Conservation (phyloP, 2,797 vertebrate genomes). For the Enteromius viviparus region DNA sequence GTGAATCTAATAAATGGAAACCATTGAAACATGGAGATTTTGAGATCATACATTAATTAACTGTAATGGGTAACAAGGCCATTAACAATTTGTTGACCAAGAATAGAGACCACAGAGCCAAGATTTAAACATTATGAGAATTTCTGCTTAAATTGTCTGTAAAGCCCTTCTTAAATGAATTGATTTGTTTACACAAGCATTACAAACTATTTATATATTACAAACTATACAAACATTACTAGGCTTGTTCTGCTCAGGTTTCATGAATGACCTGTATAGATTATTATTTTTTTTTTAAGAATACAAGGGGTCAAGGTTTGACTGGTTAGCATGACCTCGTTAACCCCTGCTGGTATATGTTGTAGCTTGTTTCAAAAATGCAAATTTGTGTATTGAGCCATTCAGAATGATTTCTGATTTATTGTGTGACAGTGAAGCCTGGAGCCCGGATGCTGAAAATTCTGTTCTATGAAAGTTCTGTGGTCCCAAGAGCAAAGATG, state of each 20-base stretch:
- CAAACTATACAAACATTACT: too few relatives aligned
- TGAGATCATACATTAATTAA: conserved; percentile 38
- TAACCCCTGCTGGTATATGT: neutral
- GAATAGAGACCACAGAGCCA: neutral
- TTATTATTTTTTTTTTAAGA: neutral
- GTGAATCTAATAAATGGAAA: conserved; percentile 22
- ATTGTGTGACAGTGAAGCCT: neutral
- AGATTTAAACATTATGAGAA: neutral
- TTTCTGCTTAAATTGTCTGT: neutral
- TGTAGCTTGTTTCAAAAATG: conserved; percentile 1
- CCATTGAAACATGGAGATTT: conserved; percentile 31
- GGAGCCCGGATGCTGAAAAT: neutral
- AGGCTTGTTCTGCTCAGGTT: neutral
- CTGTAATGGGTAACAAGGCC: conserved; percentile 32
- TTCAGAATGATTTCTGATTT: neutral
- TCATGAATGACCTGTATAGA: neutral
- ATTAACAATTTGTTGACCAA: conserved; percentile 17
- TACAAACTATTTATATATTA: neutral
- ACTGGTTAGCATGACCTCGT: neutral
- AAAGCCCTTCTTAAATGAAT: neutral
- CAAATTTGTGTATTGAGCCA: neutral
- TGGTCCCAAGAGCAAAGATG: neutral
- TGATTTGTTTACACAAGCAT: neutral
- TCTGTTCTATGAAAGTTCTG: neutral
- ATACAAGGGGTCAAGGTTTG: conserved; percentile 1